phyloP scores from a whole-genome alignment of 2,113 vertebrate species.

The Lucifuga dentata region DNA sequence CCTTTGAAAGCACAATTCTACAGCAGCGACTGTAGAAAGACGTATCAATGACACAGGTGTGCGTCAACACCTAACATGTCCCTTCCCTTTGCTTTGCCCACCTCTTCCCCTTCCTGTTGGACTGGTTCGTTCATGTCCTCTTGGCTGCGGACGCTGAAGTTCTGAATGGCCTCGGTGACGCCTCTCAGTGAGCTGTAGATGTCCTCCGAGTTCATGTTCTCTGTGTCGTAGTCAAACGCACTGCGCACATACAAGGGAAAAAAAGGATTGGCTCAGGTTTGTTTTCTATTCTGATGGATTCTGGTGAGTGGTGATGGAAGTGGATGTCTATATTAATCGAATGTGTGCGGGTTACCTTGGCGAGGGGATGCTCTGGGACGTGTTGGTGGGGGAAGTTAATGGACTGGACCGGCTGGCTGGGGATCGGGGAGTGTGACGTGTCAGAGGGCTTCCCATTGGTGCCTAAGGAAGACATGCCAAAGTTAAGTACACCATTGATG shows the following conservation, averaged over 20 bases:
- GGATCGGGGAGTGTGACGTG: constrained; percentile 90
- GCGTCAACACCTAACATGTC: no score
- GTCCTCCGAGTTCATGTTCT: constrained; percentile 99
- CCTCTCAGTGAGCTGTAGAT: constrained; percentile 98
- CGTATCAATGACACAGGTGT: no score
- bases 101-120: constrained; percentile 81
- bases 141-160: constrained; percentile 95
- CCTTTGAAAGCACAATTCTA: no score
- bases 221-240: constrained; percentile 97
- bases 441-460: constrained; percentile 91
- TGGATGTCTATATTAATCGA: background rate
- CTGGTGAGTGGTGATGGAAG: background rate
- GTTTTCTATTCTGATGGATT: constrained; percentile 3
- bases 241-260: constrained; percentile 70
- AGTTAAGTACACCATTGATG: background rate
- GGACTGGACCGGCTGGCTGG: constrained; percentile 96
- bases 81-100: no score
- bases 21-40: no score
- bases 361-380: constrained; percentile 92
- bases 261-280: background rate
- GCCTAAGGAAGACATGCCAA: constrained; percentile 77
- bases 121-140: constrained; percentile 96
- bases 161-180: constrained; percentile 97
- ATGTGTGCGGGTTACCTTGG: constrained; percentile 86
- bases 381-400: constrained; percentile 94